These are phyloP conservation scores for Galeruca laticollis DNA, from an alignment of 2,888 invertebrate genomes.

Conservation along the genomic window DNA sequence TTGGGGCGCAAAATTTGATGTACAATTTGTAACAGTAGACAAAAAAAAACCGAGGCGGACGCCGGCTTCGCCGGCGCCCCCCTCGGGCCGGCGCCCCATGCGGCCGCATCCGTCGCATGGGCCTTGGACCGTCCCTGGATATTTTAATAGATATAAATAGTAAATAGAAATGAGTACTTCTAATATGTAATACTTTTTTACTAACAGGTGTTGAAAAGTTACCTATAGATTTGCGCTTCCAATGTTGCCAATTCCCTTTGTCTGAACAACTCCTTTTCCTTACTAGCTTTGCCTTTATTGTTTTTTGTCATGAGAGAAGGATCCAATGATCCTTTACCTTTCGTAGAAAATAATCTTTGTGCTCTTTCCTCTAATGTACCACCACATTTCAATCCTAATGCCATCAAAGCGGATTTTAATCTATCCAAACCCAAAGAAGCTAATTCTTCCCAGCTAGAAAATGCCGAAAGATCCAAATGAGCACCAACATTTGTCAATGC, in stretches of 20 bases:
- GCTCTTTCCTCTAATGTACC: slow-evolving; percentile 98
- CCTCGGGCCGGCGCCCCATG: too few species aligned
- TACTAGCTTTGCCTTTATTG: slow-evolving; percentile 78
- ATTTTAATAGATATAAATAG: too few species aligned
- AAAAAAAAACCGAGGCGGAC: too few species aligned
- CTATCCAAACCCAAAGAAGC: slow-evolving; percentile 97
- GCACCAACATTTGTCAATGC: slow-evolving; percentile 95
- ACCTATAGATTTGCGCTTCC: slow-evolving; percentile 91
- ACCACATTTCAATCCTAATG: slow-evolving; percentile 96
- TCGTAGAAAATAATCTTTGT: slow-evolving; percentile 94
- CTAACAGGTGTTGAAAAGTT: slow-evolving; percentile 38
- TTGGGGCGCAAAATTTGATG: too few species aligned
- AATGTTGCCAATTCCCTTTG: slow-evolving; percentile 89
- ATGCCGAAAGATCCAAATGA: slow-evolving; percentile 97
- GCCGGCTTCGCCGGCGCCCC: too few species aligned
- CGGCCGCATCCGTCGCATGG: too few species aligned
- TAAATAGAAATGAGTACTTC: too few species aligned
- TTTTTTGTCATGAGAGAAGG: slow-evolving; percentile 92
- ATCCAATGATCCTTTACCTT: slow-evolving; percentile 93
- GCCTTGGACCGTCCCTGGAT: too few species aligned
- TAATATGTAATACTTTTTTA: slow-evolving; percentile 8
- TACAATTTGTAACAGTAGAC: too few species aligned
- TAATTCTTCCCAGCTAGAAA: slow-evolving; percentile 96
- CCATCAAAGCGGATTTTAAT: slow-evolving; percentile 96
- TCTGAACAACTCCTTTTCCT: slow-evolving; percentile 74